Conservation (phyloP, 2,797 vertebrate genomes). For the Phoxinus dragarum region DNA sequence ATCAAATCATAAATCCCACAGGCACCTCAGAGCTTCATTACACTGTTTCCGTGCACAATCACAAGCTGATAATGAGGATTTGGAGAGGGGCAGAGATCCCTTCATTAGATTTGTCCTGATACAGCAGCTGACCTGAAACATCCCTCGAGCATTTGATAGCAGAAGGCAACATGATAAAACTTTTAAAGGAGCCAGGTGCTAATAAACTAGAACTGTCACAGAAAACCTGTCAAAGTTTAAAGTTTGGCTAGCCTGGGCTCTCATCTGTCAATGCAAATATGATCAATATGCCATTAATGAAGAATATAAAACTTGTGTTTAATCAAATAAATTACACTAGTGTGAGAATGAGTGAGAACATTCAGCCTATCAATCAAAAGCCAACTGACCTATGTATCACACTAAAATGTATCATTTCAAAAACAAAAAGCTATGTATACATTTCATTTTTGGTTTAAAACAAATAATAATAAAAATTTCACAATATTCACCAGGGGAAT, state of each 20-base stretch:
- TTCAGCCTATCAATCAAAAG: neutral
- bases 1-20: neutral
- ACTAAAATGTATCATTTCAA: neutral
- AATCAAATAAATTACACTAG: neutral
- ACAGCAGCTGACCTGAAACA: conserved; percentile 7
- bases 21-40: conserved; percentile 4
- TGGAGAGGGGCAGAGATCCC: neutral
- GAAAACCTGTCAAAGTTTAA: neutral
- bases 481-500: too few species aligned
- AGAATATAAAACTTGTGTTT: neutral
- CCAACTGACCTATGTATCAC: neutral
- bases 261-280: neutral
- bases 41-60: neutral
- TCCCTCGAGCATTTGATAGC: neutral
- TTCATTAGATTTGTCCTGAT: conserved; percentile 11
- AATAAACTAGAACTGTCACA: neutral
- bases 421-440: neutral
- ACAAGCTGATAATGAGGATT: conserved; percentile 18
- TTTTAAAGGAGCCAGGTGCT: neutral
- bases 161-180: neutral
- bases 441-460: too few species aligned
- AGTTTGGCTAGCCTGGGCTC: neutral
- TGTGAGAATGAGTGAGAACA: neutral
- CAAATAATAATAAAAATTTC: too few species aligned
- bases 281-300: neutral